A percentile compares a stretch with the other conserved stretches of the same genome.
Evolutionary conservation across 2,888 invertebrate species (phyloP).

Genomic region (Barypeithes pellucidus): DNA sequence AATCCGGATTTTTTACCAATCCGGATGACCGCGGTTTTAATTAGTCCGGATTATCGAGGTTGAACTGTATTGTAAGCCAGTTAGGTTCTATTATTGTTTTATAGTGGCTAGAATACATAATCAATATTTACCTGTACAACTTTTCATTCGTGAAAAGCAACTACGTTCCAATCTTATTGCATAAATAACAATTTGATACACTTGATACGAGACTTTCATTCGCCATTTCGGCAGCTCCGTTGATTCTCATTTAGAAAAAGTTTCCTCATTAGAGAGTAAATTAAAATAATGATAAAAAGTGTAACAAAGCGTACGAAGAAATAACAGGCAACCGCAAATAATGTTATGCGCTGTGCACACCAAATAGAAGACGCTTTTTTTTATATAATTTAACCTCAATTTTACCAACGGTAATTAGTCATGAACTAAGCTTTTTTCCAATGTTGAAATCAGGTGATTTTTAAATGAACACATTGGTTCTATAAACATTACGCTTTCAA

Average conservation of each 20-base stretch:
- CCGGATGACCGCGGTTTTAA: too few species aligned
- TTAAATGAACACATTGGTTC: neutral
- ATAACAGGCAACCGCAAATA: slow-evolving; percentile 18
- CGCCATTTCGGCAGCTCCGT: neutral
- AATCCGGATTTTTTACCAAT: too few species aligned
- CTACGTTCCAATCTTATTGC: too few species aligned
- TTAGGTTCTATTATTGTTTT: too few species aligned
- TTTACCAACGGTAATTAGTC: slow-evolving; percentile 15
- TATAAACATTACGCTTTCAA: too few species aligned
- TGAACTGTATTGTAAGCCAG: too few species aligned
- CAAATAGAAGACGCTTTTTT: slow-evolving; percentile 23
- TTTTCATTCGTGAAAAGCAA: too few species aligned
- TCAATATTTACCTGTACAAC: too few species aligned
- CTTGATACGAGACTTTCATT: neutral
- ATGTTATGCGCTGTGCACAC: slow-evolving; percentile 25
- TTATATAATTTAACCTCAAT: slow-evolving; percentile 21
- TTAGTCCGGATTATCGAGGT: too few species aligned
- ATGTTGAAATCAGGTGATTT: slow-evolving; percentile 14
- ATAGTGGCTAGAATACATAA: too few species aligned
- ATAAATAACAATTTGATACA: too few species aligned
- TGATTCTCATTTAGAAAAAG: slow-evolving; percentile 12
- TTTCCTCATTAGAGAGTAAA: slow-evolving; percentile 17
- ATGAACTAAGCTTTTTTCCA: neutral
- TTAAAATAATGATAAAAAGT: slow-evolving; percentile 26
- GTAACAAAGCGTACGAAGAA: slow-evolving; percentile 28